phyloP scores from a whole-genome alignment of 2,888 invertebrate species.

The Eupsilia transversa region DNA sequence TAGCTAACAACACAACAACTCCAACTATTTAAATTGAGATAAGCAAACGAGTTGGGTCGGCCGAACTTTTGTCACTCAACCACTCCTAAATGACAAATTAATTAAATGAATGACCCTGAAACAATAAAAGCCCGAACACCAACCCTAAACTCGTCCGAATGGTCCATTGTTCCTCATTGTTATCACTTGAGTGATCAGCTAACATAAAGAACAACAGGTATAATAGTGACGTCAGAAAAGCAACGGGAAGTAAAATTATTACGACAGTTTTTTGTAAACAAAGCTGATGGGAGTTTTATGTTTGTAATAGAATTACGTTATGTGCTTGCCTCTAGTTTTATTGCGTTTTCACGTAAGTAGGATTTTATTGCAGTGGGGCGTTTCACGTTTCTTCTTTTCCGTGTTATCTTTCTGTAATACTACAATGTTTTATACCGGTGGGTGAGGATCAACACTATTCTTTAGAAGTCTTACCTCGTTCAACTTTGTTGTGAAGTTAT shows the following conservation, averaged over 20 bases:
- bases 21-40: constrained; percentile 67
- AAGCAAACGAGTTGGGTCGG: constrained; percentile 59
- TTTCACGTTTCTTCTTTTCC: constrained; percentile 30
- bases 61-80: constrained; percentile 62
- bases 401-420: constrained; percentile 48
- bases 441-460: constrained; percentile 16
- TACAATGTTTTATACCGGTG: constrained; percentile 24
- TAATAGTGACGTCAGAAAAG: constrained; percentile 57
- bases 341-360: constrained; percentile 63
- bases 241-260: constrained; percentile 61
- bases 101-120: constrained; percentile 68
- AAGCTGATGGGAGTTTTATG: constrained; percentile 63
- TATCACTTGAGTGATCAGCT: constrained; percentile 66
- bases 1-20: constrained; percentile 44
- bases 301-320: constrained; percentile 61
- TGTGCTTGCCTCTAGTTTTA: constrained; percentile 60
- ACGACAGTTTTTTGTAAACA: constrained; percentile 62
- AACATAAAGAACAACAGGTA: constrained; percentile 68
- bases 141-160: constrained; percentile 66
- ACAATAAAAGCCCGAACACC: constrained; percentile 67
- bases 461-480: constrained; percentile 28
- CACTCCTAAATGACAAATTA: constrained; percentile 68
- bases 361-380: constrained; percentile 48
- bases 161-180: constrained; percentile 67
- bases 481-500: constrained; percentile 23